Evolutionary conservation across 2,888 invertebrate species (phyloP), one percentile per base, ranked within the genome.

Genomic region (Tenthredo livida): DNA sequence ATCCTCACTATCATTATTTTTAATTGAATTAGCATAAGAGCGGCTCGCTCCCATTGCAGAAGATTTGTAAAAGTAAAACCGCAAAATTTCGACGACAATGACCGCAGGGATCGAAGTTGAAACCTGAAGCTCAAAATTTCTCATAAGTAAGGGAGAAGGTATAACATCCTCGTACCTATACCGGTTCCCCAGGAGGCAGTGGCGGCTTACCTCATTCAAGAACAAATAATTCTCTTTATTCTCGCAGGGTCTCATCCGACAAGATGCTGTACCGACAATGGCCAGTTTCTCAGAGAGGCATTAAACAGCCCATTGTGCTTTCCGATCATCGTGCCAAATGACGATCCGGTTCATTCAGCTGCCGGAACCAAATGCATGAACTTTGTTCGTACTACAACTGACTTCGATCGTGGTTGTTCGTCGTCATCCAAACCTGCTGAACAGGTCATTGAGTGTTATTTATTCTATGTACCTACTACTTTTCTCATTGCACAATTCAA

Each of bases 341-440:
- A 87, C 86, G 92, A 88, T 92, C 94, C 90, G 86, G 94, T 95
- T 72, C 96, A 95, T 88, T 90, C 93, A 0, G 92, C 94, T 9
- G 94, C 94, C 67, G 94, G 95, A 29, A 95, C 95, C 0, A 94
- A 94, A 86, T 97, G 97, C 90, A 95, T 96, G 94, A 96, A 96
- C 94, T 97, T 97, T 89, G 96, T 97, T 7, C 94, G 97, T 87
- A 96, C 96, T 1, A 94, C 94, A 58, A 95, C 95, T 2, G 96
- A 97, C 80, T 94, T 96, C 84, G 95, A 96, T 87, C 94, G 96
- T 85, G 95, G 96, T 78, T 96, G 97, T 85, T 83, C 89, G 1
- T 84, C 87, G 21, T 9, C 78, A 50, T 21, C 40, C 94, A 94
- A 7, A 93, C 96, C 97, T 10, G 96, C 96, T 82, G 96, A 97